phyloP scores from a whole-genome alignment of 2,888 invertebrate genomes.

The Nasonia oneida region DNA sequence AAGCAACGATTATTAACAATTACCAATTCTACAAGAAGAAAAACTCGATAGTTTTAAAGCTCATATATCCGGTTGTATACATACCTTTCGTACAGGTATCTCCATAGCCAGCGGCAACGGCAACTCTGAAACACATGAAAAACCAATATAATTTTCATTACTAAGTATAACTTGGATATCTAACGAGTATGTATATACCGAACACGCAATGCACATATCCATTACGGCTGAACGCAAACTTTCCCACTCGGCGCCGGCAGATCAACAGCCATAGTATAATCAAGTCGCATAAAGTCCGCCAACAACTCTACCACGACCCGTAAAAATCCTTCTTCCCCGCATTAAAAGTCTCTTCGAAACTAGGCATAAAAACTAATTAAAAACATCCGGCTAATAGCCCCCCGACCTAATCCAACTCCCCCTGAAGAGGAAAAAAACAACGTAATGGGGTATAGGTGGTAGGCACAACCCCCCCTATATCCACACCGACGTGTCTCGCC shows the following conservation, averaged over 20 bases:
- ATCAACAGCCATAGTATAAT: neutral
- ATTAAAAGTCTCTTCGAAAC: conserved; percentile 48
- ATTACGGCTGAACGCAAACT: neutral
- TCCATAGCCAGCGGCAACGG: neutral
- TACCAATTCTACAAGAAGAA: neutral
- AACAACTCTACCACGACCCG: neutral
- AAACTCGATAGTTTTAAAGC: neutral
- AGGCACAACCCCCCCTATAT: neutral
- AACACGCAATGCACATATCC: neutral
- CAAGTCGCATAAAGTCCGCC: neutral
- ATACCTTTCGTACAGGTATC: neutral
- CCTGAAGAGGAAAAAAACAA: neutral
- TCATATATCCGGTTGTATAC: conserved; percentile 1
- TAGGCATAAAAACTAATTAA: conserved; percentile 58
- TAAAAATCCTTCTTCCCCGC: conserved; percentile 13
- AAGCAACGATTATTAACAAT: neutral
- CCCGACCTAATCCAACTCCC: conserved; percentile 16
- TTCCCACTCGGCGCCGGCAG: neutral
- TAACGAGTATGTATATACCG: neutral
- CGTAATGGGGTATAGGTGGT: neutral
- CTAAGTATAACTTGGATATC: neutral
- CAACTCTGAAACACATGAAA: neutral
- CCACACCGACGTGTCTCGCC: conserved; percentile 34
- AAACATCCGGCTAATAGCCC: conserved; percentile 51
- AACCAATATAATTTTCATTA: neutral